phyloP scores from a whole-genome alignment of 2,797 vertebrate species.

The Acipenser ruthenus region DNA sequence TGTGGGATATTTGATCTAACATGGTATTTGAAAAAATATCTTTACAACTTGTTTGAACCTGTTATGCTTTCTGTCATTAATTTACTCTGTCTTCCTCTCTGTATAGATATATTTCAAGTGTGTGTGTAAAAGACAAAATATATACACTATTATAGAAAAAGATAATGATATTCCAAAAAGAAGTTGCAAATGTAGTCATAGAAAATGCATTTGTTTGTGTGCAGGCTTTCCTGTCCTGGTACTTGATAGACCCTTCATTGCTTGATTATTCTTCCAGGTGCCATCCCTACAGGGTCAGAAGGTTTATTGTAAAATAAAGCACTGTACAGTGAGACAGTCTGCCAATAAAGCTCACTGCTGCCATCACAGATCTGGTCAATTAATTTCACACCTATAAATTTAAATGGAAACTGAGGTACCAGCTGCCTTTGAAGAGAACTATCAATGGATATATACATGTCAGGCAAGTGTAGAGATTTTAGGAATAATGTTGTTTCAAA shows the following conservation, averaged over 20 bases:
- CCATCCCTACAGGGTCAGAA: slow-evolving; percentile 9
- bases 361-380: slow-evolving; percentile 12
- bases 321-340: slow-evolving; percentile 7
- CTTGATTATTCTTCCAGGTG: slow-evolving; percentile 15
- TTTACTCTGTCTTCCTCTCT: slow-evolving; percentile 26
- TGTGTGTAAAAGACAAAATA: neutral
- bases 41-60: slow-evolving; percentile 50
- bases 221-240: neutral
- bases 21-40: slow-evolving; percentile 61
- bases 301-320: slow-evolving; percentile 10
- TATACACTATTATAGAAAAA: too few species aligned
- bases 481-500: slow-evolving; percentile 46
- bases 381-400: slow-evolving; percentile 16
- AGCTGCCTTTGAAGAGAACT: neutral
- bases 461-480: neutral
- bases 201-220: too few species aligned
- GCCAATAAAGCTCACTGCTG: slow-evolving; percentile 11
- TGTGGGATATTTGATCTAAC: slow-evolving; percentile 53
- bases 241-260: slow-evolving; percentile 13
- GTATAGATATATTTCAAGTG: slow-evolving; percentile 32
- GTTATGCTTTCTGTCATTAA: slow-evolving; percentile 56
- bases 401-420: slow-evolving; percentile 7
- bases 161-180: too few species aligned
- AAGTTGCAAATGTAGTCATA: too few species aligned
- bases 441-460: neutral